Percentiles rank a stretch among this genome's conserved stretches.
Conservation (phyloP, 2,888 invertebrate species). For the Dolomedes plantarius region DNA sequence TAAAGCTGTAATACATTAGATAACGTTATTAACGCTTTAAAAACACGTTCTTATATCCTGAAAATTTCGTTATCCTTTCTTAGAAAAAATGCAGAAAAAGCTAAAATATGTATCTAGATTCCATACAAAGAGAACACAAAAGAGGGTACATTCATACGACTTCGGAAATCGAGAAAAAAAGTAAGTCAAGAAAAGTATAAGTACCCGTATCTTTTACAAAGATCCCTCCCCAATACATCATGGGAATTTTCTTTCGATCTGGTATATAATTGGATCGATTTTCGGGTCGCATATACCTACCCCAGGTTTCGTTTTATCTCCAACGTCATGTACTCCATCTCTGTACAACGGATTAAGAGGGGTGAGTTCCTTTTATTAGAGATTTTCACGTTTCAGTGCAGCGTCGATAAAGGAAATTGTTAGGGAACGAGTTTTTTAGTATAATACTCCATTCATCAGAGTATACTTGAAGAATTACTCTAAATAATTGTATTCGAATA, state of each 20-base stretch:
- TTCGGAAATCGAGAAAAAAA: too few species aligned
- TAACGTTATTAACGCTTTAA: too few species aligned
- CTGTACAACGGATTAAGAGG: neutral
- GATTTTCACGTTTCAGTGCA: slow-evolving; percentile 13
- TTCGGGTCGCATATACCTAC: neutral
- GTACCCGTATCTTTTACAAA: neutral
- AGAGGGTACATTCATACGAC: too few species aligned
- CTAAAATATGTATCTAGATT: too few species aligned
- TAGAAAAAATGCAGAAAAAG: too few species aligned
- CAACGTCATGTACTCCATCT: neutral
- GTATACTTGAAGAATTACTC: neutral
- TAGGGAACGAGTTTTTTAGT: neutral
- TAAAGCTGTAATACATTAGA: too few species aligned
- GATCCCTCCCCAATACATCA: neutral
- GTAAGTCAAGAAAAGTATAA: too few species aligned
- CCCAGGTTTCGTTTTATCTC: neutral
- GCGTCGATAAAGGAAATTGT: slow-evolving; percentile 6
- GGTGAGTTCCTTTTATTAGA: neutral
- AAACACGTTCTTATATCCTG: too few species aligned
- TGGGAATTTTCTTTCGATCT: neutral
- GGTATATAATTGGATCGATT: slow-evolving; percentile 16
- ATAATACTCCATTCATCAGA: neutral
- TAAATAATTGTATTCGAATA: neutral
- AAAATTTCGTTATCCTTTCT: too few species aligned
- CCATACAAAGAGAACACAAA: too few species aligned